Base-by-base conservation (phyloP, 2,888 invertebrate species). In the Drosophila meridiana region DNA sequence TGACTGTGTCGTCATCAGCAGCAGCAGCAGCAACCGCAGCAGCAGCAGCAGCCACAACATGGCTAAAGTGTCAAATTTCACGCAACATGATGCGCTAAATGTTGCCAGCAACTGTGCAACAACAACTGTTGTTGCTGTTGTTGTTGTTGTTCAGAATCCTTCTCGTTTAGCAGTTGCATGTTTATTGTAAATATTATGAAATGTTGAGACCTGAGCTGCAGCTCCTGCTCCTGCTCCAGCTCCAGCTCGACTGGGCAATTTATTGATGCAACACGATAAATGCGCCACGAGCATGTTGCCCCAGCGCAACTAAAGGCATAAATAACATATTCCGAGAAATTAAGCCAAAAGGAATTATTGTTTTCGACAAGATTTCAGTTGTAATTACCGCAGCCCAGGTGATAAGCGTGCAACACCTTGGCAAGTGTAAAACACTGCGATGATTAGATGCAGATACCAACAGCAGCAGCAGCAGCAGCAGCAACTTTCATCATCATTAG, bases 161-260 rank as follows among this genome's bases (percentile, higher is more conserved):
- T 66, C 65, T 77, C 52, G 60, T 56, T 70, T 57, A 65, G 77
- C 90, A 89, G 90, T 89, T 90, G 89, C 90, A 90, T 89, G 90
- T 88, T 89, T 88, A 85, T 90, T 89, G 89, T 90, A 89, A 89
- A 90, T 89, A 89, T 89, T 89, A 89, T 89, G 89, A 89, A 90
- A 88, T 90, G 90, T 83, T 89, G 83, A 82, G 82, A 85, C 83
- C 83, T 79, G 80, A 69, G 55, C 60, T 68, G 48, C 71, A 66
- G 50, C 67, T 70, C 50, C 64, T 63, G 65, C 57, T 61, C 63
- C 20, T 20, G 50, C 67, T 70, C 50, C 64, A 61, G 65, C 57
- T 61, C 62, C 63, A 58, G 57, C 62, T 56, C 63, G 68, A 67
- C 76, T 69, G 57, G 61, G 69, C 72, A 82, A 87, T 87, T 87